Base-by-base conservation (phyloP, 2,888 invertebrate species). In the Sesia apiformis region DNA sequence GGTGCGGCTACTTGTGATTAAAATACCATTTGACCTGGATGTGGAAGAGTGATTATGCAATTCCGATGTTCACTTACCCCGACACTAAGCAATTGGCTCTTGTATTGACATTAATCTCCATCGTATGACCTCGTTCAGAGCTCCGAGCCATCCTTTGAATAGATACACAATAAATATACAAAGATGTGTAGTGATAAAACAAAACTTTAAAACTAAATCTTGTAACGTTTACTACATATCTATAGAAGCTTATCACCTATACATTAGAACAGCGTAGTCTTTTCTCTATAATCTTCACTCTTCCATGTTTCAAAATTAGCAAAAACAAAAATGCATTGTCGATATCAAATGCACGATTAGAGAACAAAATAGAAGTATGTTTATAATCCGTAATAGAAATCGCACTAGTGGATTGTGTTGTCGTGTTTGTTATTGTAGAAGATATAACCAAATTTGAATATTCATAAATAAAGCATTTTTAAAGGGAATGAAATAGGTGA, bases 11-110 rank as follows among this genome's bases (percentile, higher is more conserved):
- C 71, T 78, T 78, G 82, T 84, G 81, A 69, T 75, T 76, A 67
- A 73, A 77, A 70, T 78, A 73, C 78, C 64, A 74, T 23, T 23
- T 23, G 76, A 69, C 72, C 75, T 78, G 78, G 86, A 89, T 87
- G 89, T 89, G 89, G 89, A 89, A 89, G 89, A 89, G 89, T 88
- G 87, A 88, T 84, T 70, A 72, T 69, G 38, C 38, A 38, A 50
- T 38, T 38, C 50, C 38, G 38, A 38, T 50, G 8, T 23, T 23
- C 23, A 7, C 49, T 49, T 42, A 42, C 57, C 57, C 56, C 62
- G 66, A 67, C 72, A 70, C 73, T 72, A 64, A 70, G 71, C 71
- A 67, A 76, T 74, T 72, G 63, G 65, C 63, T 63, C 56, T 50
- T 50, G 7, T 6, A 6, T 50, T 50, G 7, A 50, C 8, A 4